phyloP scores from a whole-genome alignment of 1,140 invertebrate species.

The Camponotus floridanus region DNA sequence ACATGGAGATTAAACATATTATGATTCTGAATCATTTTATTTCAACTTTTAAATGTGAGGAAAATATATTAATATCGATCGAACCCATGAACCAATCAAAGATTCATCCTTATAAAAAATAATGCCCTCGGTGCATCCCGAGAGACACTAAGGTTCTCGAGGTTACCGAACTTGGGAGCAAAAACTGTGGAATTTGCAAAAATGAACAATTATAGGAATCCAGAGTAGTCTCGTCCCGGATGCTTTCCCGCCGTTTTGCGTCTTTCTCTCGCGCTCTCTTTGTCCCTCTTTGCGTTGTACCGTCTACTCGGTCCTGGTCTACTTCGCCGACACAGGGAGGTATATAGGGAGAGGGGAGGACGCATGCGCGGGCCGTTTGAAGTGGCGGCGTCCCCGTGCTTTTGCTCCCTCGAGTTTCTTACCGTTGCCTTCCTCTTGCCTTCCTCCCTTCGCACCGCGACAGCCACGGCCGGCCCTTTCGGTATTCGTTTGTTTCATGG shows the following conservation, averaged over 20 bases:
- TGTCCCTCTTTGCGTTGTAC: conserved; percentile 45
- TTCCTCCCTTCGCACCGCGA: conserved; percentile 64
- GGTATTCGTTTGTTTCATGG: conserved; percentile 85
- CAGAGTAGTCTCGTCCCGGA: conserved; percentile 78
- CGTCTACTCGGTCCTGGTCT: conserved; percentile 71
- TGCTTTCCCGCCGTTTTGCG: conserved; percentile 34
- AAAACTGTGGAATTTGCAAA: conserved; percentile 85
- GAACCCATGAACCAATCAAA: neutral
- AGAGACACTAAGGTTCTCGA: conserved; percentile 29
- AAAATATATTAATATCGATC: neutral
- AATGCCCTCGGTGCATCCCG: neutral
- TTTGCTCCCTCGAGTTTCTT: conserved; percentile 81
- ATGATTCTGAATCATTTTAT: neutral
- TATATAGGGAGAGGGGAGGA: conserved; percentile 75
- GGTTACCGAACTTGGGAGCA: conserved; percentile 79
- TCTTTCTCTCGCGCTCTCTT: conserved; percentile 36
- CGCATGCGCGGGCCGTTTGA: conserved; percentile 84
- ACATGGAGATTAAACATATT: neutral
- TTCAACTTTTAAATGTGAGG: neutral
- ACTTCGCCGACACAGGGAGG: conserved; percentile 74
- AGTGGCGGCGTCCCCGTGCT: conserved; percentile 80
- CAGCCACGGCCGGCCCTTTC: conserved; percentile 78
- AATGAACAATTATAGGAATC: conserved; percentile 86
- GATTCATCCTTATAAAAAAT: neutral
- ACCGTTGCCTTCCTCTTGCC: conserved; percentile 64